Base-by-base conservation (phyloP, 2,888 invertebrate species). In the Hydriomena furcata region DNA sequence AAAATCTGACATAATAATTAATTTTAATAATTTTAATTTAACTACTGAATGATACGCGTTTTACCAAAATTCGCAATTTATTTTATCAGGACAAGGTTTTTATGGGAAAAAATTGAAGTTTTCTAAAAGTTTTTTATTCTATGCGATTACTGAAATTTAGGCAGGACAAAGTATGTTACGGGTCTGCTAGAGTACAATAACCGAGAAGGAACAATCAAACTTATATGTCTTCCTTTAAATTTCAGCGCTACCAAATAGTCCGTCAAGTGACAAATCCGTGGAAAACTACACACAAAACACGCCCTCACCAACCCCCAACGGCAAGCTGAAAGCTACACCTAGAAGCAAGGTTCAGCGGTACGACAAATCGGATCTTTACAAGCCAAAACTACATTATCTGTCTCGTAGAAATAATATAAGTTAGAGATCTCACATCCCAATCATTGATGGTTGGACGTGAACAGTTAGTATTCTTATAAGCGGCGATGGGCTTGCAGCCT, bases 211-310 rank as follows among this genome's bases (percentile, higher is more conserved):
- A 17, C 17, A 17, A 17, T 2, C 17, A 17, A 17, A 2, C 17
- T 2, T 17, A 17, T 17, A 8, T 3, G 12, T 27, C 7, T 57
- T 44, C 31, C 27, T 46, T 78, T n/a, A n/a, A n/a, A n/a, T n/a
- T 73, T 0, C 78, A 90, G 90, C 73, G 35, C 66, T 82, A 0
- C 76, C 84, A 0, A 84, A 82, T 73, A 90, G 91, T 60, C 90
- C 91, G 0, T 89, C 87, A 0, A 91, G 91, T 40, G 91, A 91
- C 57, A 89, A 90, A 55, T 91, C 91, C 0, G 83, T 91, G 0
- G 91, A 91, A 48, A 91, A 90, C 60, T 90, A 90, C 59, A 82
- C 81, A 11, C 79, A 82, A 10, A 79, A 80, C 53, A 63, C 73
- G 0, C 68, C 63, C n/a, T 38, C 55, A 0, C 21, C 63, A 0